These are phyloP conservation scores for Philypnodon macrostomus DNA, from an alignment of 2,797 vertebrate species.

Conservation along the genomic window DNA sequence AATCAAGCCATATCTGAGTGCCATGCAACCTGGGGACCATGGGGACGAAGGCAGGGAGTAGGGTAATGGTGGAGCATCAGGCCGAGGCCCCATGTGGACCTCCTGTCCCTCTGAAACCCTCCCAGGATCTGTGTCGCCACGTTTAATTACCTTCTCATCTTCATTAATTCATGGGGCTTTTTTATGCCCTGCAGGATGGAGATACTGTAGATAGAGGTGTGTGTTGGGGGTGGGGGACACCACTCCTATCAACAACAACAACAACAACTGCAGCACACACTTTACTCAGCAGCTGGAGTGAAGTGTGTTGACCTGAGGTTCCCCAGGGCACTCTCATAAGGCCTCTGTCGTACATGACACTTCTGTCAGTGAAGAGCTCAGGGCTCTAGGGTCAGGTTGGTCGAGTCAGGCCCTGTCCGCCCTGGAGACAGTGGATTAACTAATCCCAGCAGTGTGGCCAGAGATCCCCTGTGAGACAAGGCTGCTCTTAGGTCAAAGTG, in stretches of 20 bases:
- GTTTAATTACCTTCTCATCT: slow-evolving; percentile 92
- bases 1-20: slow-evolving; percentile 86
- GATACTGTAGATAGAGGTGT: slow-evolving; percentile 32
- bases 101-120: slow-evolving; percentile 85
- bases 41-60: slow-evolving; percentile 38
- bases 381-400: slow-evolving; percentile 70
- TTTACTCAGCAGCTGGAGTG: slow-evolving; percentile 49
- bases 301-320: slow-evolving; percentile 37
- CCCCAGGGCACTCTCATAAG: slow-evolving; percentile 40
- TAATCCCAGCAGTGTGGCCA: slow-evolving; percentile 57
- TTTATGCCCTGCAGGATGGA: slow-evolving; percentile 84
- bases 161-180: slow-evolving; percentile 93
- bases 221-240: slow-evolving; percentile 29
- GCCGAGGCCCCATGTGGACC: slow-evolving; percentile 72
- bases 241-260: slow-evolving; percentile 69
- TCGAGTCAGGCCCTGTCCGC: slow-evolving; percentile 24
- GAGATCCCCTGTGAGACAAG: slow-evolving; percentile 58
- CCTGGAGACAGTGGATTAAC: slow-evolving; percentile 50
- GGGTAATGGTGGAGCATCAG: slow-evolving; percentile 40
- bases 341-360: slow-evolving; percentile 38
- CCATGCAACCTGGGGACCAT: slow-evolving; percentile 80
- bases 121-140: slow-evolving; percentile 83
- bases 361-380: slow-evolving; percentile 60
- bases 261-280: slow-evolving; percentile 56
- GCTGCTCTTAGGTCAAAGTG: slow-evolving; percentile 65